Evolutionary conservation across 2,888 invertebrate species (phyloP).

Genomic region (Brachylomia viminalis): DNA sequence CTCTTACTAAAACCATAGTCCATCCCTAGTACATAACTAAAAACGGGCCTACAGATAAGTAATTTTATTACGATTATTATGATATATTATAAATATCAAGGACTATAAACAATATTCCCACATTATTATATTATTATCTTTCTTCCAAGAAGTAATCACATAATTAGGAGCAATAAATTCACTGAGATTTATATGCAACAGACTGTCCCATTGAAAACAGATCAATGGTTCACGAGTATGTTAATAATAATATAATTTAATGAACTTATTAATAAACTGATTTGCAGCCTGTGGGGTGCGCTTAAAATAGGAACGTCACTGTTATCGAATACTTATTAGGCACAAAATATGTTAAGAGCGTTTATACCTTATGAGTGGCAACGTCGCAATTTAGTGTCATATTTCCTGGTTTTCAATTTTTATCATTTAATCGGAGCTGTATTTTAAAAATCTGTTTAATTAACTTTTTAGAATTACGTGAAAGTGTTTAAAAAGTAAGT

Average conservation of each 20-base stretch:
- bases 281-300: constrained; percentile 17
- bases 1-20: not conserved
- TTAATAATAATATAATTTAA: constrained; percentile 27
- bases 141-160: constrained; percentile 26
- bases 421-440: no score
- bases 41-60: not conserved
- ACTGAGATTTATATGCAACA: constrained; percentile 44
- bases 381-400: no score
- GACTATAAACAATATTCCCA: constrained; percentile 11
- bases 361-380: no score
- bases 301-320: constrained; percentile 24
- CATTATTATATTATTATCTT: constrained; percentile 17
- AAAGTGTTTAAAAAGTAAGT: no score
- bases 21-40: not conserved
- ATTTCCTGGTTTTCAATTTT: no score
- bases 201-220: constrained; percentile 17
- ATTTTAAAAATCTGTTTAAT: no score
- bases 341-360: no score
- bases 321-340: not conserved
- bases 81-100: not conserved
- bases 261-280: constrained; percentile 23
- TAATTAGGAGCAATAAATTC: constrained; percentile 22
- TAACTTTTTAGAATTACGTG: no score
- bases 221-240: constrained; percentile 18
- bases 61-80: constrained; percentile 4